These are phyloP conservation scores for Endotricha flammealis DNA, from an alignment of 2,888 invertebrate species.

Conservation along the genomic window DNA sequence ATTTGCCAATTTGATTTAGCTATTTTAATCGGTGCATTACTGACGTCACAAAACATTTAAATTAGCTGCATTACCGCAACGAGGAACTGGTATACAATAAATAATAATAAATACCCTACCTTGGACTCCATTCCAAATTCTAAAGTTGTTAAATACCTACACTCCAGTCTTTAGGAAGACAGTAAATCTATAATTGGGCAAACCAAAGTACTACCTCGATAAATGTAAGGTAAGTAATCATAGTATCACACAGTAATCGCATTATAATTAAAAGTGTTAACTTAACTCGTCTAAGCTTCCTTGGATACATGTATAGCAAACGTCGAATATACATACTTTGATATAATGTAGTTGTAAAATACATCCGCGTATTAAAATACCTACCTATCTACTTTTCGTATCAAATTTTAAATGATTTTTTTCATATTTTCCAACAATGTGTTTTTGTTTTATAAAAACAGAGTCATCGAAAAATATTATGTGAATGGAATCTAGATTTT, in stretches of 20 bases:
- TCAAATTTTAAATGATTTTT: conserved; percentile 63
- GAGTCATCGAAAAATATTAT: conserved; percentile 36
- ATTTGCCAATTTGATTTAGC: conserved; percentile 16
- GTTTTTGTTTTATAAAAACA: conserved; percentile 42
- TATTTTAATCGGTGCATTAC: background rate
- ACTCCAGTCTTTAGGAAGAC: conserved; percentile 22
- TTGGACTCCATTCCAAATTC: conserved; percentile 3
- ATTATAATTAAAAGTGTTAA: conserved; percentile 17
- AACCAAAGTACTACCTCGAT: conserved; percentile 26
- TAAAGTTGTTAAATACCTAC: conserved; percentile 10
- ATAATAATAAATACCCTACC: conserved; percentile 6
- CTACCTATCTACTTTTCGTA: conserved; percentile 76
- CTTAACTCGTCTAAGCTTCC: conserved; percentile 30
- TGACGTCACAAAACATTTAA: conserved; percentile 9
- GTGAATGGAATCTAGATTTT: conserved; percentile 1
- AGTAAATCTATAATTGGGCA: conserved; percentile 14
- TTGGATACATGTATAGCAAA: conserved; percentile 45
- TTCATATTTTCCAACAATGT: conserved; percentile 39
- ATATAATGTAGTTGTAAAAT: conserved; percentile 56
- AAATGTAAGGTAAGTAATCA: conserved; percentile 36
- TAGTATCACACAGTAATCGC: conserved; percentile 47
- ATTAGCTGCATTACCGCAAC: background rate
- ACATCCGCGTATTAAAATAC: conserved; percentile 73
- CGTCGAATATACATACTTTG: conserved; percentile 36
- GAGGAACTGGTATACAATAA: conserved; percentile 4